phyloP scores from a whole-genome alignment of 2,888 invertebrate genomes.

The Melitaea athalia region DNA sequence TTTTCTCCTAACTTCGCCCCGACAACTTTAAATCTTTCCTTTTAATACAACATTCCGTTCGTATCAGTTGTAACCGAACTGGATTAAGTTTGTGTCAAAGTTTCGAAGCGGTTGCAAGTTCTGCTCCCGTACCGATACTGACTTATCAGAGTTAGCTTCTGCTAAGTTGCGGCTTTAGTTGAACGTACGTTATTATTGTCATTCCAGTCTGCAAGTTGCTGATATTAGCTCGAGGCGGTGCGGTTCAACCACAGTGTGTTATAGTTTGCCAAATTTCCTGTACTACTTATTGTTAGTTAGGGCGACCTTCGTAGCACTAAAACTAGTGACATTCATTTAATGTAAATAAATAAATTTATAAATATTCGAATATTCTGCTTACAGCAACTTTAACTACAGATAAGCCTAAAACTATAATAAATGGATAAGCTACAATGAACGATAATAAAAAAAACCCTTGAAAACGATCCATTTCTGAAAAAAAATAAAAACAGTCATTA shows the following conservation, averaged over 20 bases:
- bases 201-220: conserved; percentile 45
- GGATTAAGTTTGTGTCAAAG: conserved; percentile 54
- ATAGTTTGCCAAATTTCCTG: conserved; percentile 31
- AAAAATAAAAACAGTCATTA: too few species aligned
- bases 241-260: conserved; percentile 24
- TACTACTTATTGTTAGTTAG: conserved; percentile 31
- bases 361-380: too few species aligned
- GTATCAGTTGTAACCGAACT: conserved; percentile 40
- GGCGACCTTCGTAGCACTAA: conserved; percentile 6
- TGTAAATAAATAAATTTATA: neutral
- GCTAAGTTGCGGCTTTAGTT: conserved; percentile 69
- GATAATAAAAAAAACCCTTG: too few species aligned
- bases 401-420: too few species aligned
- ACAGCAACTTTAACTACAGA: neutral
- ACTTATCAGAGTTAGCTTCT: conserved; percentile 69
- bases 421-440: too few species aligned
- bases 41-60: conserved; percentile 26
- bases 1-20: neutral
- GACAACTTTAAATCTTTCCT: conserved; percentile 9
- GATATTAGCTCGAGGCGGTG: conserved; percentile 40
- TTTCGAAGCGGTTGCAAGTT: conserved; percentile 69
- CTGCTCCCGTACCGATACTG: conserved; percentile 71
- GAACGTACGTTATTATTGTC: conserved; percentile 69
- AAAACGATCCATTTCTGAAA: too few species aligned
- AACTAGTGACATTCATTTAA: neutral